phyloP scores from a whole-genome alignment of 2,113 vertebrate genomes.

The Antennarius striatus region DNA sequence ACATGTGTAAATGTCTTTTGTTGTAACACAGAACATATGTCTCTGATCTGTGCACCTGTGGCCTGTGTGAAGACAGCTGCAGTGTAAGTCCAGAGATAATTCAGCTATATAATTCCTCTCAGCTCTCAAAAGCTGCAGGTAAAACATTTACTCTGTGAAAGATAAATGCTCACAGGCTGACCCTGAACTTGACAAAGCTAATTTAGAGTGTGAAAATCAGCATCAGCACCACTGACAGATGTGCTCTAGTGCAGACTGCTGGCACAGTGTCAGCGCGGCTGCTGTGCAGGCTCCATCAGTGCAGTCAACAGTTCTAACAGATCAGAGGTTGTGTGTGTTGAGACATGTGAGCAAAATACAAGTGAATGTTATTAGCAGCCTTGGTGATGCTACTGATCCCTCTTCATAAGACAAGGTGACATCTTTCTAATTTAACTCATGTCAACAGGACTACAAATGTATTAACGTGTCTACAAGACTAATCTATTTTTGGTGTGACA shows the following conservation, averaged over 20 bases:
- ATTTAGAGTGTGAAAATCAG: constrained; percentile 60
- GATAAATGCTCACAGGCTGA: constrained; percentile 51
- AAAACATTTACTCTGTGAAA: constrained; percentile 36
- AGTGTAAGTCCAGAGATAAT: constrained; percentile 31
- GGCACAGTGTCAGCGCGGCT: constrained; percentile 38
- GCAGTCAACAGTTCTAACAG: constrained; percentile 18
- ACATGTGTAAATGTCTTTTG: constrained; percentile 26
- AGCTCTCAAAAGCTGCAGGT: constrained; percentile 40
- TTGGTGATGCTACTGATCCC: too few relatives aligned
- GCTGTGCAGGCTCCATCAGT: constrained; percentile 21
- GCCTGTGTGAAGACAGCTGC: constrained; percentile 8
- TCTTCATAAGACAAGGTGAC: too few relatives aligned
- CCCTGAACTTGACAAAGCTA: constrained; percentile 59
- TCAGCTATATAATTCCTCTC: constrained; percentile 31
- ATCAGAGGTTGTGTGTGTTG: constrained; percentile 3
- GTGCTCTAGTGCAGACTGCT: constrained; percentile 32
- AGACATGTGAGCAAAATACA: constrained; percentile 19
- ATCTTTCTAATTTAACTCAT: too few relatives aligned
- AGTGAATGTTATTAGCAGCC: neutral
- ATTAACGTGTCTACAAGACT: too few relatives aligned
- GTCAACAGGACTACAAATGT: neutral
- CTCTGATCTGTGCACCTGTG: constrained; percentile 40
- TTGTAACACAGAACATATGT: constrained; percentile 25
- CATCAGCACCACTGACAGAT: constrained; percentile 63
- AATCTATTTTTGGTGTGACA: too few relatives aligned